Base-by-base conservation (phyloP, 2,113 vertebrate species). In the Ctenodactylus gundi region DNA sequence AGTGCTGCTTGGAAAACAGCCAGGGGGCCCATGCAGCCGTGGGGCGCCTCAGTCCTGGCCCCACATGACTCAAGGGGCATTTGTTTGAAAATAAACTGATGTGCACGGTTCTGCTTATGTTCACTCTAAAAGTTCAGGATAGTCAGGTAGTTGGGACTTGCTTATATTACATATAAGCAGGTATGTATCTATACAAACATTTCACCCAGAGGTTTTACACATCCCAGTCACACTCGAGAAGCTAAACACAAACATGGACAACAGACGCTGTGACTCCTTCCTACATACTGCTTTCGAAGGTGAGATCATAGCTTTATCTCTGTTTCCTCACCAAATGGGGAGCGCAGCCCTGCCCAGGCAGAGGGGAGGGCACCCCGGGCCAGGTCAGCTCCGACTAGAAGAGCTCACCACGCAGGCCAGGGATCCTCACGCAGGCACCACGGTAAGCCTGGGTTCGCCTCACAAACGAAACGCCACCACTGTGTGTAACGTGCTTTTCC, bases 1-100 rank as follows among this genome's bases (percentile, higher is more conserved):
- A n/a, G n/a, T n/a, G n/a, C n/a, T n/a, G n/a, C n/a, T n/a, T n/a
- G n/a, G n/a, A n/a, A n/a, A n/a, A n/a, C n/a, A n/a, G n/a, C n/a
- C n/a, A n/a, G n/a, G n/a, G n/a, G n/a, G n/a, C n/a, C n/a, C n/a
- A n/a, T n/a, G n/a, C n/a, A n/a, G n/a, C n/a, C n/a, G n/a, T n/a
- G n/a, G n/a, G n/a, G n/a, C n/a, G n/a, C n/a, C n/a, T n/a, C n/a
- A n/a, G n/a, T n/a, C n/a, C n/a, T 73, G 95, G 94, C 81, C 93
- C 90, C 68, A 23, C 84, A 75, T 87, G 94, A 96, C 27, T 49
- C 65, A 90, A 93, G 67, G 46, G 75, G 57, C 72, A 31, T 46
- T 91, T 92, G 88, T 82, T 92, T 85, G 83, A 81, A 65, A 89
- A 76, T 87, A 76, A 87, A 87, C 36, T 87, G 55, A 72, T 18